phyloP scores from a whole-genome alignment of 2,113 vertebrate species.

The Oenanthe oenanthe region DNA sequence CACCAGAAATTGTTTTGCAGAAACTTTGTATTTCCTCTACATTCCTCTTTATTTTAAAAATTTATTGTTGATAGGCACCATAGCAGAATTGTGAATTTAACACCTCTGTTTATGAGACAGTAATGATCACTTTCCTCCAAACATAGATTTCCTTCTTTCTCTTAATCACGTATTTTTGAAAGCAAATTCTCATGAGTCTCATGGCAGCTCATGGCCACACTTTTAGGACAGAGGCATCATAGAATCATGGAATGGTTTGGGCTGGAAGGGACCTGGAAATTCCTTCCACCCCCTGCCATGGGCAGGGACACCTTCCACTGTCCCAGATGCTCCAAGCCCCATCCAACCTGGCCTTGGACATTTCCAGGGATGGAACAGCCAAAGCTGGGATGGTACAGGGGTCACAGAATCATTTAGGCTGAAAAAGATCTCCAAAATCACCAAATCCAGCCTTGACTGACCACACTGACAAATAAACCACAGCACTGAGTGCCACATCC shows the following conservation, averaged over 20 bases:
- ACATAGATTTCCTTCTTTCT: background rate
- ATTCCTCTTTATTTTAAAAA: background rate
- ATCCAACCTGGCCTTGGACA: fast-evolving
- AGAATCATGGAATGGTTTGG: background rate
- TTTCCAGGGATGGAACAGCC: background rate
- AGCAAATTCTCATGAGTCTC: background rate
- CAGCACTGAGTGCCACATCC: background rate
- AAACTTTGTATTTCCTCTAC: background rate
- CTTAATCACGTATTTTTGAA: background rate
- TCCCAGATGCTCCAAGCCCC: fast-evolving
- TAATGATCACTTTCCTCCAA: background rate
- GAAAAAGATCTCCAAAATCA: background rate
- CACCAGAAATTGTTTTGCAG: background rate
- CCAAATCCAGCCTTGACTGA: background rate
- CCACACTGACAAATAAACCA: background rate
- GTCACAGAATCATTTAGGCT: background rate
- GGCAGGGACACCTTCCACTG: background rate
- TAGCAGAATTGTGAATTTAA: background rate
- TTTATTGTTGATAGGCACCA: background rate
- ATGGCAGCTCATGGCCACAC: background rate
- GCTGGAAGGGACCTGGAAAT: background rate
- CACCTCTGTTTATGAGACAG: background rate
- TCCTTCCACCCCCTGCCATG: background rate
- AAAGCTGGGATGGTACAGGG: background rate
- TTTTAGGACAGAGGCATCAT: fast-evolving